Evolutionary conservation across 2,113 vertebrate genomes (phyloP).

Genomic region (Uropsilus gracilis): DNA sequence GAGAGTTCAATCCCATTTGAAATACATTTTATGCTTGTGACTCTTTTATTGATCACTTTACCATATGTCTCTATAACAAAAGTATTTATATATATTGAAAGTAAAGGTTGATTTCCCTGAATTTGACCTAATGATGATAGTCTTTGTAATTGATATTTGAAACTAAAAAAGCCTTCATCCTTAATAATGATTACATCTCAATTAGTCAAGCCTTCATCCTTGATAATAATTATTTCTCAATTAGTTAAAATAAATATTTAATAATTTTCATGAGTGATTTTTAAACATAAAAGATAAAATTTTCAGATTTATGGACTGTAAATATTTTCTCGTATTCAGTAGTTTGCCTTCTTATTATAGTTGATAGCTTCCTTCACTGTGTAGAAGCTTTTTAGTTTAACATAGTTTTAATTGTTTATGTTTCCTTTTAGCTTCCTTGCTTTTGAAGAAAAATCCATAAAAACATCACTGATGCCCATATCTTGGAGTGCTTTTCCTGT

Average conservation of each 20-base stretch:
- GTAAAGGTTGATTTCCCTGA: neutral
- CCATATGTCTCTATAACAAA: neutral
- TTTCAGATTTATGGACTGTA: neutral
- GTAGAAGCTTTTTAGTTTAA: neutral
- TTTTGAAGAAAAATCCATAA: no score
- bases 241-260: neutral
- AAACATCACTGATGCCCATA: no score
- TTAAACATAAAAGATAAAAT: neutral
- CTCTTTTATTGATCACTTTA: neutral
- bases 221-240: no score
- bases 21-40: neutral
- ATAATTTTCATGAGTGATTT: neutral
- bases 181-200: neutral
- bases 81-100: conserved; percentile 3
- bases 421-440: no score
- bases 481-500: no score
- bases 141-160: neutral
- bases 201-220: neutral
- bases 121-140: neutral
- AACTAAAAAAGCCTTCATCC: neutral
- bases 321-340: no score
- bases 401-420: neutral
- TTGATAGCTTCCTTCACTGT: neutral
- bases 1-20: neutral
- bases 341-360: no score